Percentiles rank a stretch among this genome's conserved stretches.
Conservation (phyloP, 2,888 invertebrate genomes). For the Leuctra nigra region DNA sequence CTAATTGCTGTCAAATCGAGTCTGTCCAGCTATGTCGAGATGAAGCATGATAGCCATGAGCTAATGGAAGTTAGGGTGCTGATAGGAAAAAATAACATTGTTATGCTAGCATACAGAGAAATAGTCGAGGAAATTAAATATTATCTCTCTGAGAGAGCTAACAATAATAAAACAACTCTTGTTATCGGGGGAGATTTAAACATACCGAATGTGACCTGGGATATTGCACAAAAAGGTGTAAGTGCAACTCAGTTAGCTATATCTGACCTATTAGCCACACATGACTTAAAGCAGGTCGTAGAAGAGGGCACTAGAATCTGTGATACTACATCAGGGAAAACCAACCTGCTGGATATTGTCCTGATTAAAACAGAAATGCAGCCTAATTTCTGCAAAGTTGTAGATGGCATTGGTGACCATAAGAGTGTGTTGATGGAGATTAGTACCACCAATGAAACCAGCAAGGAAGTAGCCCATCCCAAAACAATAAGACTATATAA, state of each 20-base stretch:
- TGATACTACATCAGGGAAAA: not conserved
- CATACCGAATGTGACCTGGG: not conserved
- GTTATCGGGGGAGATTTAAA: not conserved
- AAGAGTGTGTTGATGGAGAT: constrained; percentile 1
- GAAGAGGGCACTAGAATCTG: not conserved
- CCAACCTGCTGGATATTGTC: not conserved
- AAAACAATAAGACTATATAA: not conserved
- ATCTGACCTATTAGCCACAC: not conserved
- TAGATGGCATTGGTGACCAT: constrained; percentile 6
- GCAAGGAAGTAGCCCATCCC: not conserved
- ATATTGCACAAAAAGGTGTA: not conserved
- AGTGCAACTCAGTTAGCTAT: not conserved
- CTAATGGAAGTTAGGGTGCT: constrained; percentile 1
- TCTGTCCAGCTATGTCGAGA: not conserved
- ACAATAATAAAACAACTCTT: not conserved
- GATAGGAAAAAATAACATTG: not conserved
- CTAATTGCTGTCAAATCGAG: not conserved
- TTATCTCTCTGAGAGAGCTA: not conserved
- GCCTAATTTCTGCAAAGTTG: not conserved
- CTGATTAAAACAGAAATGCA: not conserved
- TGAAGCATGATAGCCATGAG: not conserved
- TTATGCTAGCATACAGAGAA: constrained; percentile 1
- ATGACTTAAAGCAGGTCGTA: not conserved
- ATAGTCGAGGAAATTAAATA: not conserved
- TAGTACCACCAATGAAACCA: not conserved